Base-by-base conservation (phyloP, 2,888 invertebrate genomes). In the Mythimna pallens region DNA sequence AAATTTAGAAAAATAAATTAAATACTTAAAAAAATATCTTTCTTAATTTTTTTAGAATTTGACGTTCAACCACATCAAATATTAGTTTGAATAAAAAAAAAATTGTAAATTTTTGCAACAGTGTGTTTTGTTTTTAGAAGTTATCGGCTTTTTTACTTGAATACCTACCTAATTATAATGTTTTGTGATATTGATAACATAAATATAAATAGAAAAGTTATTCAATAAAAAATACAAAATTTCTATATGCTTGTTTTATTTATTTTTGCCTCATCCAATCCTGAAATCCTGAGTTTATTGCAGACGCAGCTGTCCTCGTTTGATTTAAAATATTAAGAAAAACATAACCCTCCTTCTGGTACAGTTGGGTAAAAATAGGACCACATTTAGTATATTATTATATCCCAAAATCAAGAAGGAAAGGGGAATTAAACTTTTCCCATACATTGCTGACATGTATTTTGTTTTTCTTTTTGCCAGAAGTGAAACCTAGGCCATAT, bases 221-320 rank as follows among this genome's bases (percentile, higher is more conserved):
- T 94, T 95, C 94, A 95, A 95, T 94, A 95, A 95, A 94, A 94
- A 95, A 92, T 90, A 94, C 88, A 95, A 95, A 95, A 95, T 93
- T 95, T 94, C 93, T 94, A 94, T 50, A 54, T 58, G 22, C 25
- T 22, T 55, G 70, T 89, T 88, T 91, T 55, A 55, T 55, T 84
- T 83, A 47, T 78, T 82, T n/a, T 22, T 8, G 12, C 50, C 20
- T 36, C 0, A 22, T 14, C 12, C 14, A 12, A 57, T 59, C 54
- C 22, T 69, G 12, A 58, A 40, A 22, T 36, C 8, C 3, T n/a
- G 2, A 47, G 12, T 25, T 36, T 30, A 30, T 12, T 72, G 14
- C 4, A 30, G 47, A 20, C 14, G 12, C 10, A 14, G 14, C 30
- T 69, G 14, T 54, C 22, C 30, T 34, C 6, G 12, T 40, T 22